phyloP scores from a whole-genome alignment of 2,888 invertebrate species.

The Acrobeloides nanus region DNA sequence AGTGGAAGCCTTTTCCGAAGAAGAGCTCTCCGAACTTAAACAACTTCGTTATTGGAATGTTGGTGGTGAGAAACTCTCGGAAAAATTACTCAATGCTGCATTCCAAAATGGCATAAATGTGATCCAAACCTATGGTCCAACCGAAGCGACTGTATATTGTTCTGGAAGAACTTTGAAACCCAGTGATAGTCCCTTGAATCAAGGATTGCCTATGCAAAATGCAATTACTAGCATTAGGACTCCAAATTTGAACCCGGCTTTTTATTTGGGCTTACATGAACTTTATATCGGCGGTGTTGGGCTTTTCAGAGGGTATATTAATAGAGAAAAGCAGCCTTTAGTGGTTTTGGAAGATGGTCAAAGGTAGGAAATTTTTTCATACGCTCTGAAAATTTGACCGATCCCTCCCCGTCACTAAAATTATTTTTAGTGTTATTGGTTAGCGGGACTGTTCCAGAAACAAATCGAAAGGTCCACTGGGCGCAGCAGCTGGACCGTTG shows the following conservation, averaged over 20 bases:
- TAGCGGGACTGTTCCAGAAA: too few relatives aligned
- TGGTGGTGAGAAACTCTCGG: slow-evolving; percentile 38
- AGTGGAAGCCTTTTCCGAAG: slow-evolving; percentile 21
- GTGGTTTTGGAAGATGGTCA: too few relatives aligned
- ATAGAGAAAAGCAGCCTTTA: too few relatives aligned
- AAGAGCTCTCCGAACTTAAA: slow-evolving; percentile 14
- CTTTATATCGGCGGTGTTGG: slow-evolving; percentile 31
- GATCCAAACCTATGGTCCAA: slow-evolving; percentile 48
- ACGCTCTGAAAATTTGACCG: too few relatives aligned
- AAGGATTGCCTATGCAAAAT: slow-evolving; percentile 34
- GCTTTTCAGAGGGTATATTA: slow-evolving; percentile 41
- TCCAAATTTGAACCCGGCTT: slow-evolving; percentile 1
- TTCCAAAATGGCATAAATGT: slow-evolving; percentile 21
- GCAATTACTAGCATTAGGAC: neutral
- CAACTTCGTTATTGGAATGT: slow-evolving; percentile 37
- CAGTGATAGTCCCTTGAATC: slow-evolving; percentile 28
- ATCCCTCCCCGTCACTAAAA: too few relatives aligned
- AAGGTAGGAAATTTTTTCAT: slow-evolving; percentile 1
- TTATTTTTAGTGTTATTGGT: too few relatives aligned
- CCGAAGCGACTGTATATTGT: slow-evolving; percentile 43
- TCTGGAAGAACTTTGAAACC: slow-evolving; percentile 26
- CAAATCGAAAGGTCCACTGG: too few relatives aligned
- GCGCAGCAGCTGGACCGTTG: too few relatives aligned
- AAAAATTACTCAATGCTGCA: slow-evolving; percentile 25
- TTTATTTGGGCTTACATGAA: too few relatives aligned